These are phyloP conservation scores for Palythoa caribaeorum DNA, from an alignment of 92 coral and sea anemone genomes.

Conservation along the genomic window DNA sequence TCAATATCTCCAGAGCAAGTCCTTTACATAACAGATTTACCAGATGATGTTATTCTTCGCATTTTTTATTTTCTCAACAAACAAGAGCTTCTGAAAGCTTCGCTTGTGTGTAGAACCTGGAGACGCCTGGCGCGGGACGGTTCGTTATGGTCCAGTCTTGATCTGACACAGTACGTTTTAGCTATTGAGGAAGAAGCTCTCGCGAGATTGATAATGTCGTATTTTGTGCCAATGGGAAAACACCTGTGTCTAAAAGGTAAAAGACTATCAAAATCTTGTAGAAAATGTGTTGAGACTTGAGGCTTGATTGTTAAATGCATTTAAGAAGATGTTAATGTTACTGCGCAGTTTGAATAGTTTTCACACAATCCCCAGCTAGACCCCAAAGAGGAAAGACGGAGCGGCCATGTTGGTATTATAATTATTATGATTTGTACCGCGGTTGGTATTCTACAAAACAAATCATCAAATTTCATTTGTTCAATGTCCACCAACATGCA, in stretches of 20 bases:
- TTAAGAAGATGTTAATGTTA: no score
- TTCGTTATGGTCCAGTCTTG: constrained; percentile 73
- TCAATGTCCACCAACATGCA: no score
- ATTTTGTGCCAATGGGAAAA: constrained; percentile 73
- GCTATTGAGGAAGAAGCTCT: constrained; percentile 40
- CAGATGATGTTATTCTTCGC: constrained; percentile 75
- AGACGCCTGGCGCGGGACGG: constrained; percentile 72
- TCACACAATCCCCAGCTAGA: no score
- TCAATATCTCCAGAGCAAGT: not conserved
- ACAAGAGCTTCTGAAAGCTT: constrained; percentile 50
- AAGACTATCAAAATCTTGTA: not conserved
- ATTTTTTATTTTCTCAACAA: constrained; percentile 65
- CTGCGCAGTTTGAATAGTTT: no score
- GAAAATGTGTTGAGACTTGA: no score
- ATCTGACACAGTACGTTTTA: constrained; percentile 58
- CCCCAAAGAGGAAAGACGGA: no score
- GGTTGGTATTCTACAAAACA: no score
- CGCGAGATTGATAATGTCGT: constrained; percentile 45
- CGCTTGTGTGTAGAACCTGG: constrained; percentile 76
- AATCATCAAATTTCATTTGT: no score
- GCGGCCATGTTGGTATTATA: no score
- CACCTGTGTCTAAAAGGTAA: constrained; percentile 57
- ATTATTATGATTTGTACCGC: no score
- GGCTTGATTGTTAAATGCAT: no score
- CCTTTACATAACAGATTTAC: constrained; percentile 26